Evolutionary conservation across 2,797 vertebrate species (phyloP), one percentile per base, ranked within the genome.

Genomic region (Discoglossus pictus): DNA sequence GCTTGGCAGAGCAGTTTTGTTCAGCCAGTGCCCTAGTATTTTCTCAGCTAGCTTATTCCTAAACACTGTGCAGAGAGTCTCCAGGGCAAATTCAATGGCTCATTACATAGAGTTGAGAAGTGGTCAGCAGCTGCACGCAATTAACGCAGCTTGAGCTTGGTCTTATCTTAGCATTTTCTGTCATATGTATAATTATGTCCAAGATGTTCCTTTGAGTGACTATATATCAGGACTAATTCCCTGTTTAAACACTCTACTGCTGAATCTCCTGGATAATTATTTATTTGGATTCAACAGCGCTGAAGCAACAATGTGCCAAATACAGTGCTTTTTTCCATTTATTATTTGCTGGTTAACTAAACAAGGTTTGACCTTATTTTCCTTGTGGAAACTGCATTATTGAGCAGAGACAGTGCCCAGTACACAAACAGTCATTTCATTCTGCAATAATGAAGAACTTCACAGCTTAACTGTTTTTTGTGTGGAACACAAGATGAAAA

Each of bases 111-210:
- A 50, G 63, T 50, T 47, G 51, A 62, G 67, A 70, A 70, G 60
- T 70, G 67, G 42, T 55, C 59, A 63, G 67, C 67, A 62, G 67
- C 67, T 70, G 67, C 51, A 70, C 35, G 42, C 67, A 47, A 70
- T 70, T 70, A 63, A 21, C 58, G 47, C 63, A 68, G 66, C 40
- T 61, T 61, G 66, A 68, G 50, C 27, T 21, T 46, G 48, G 66
- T 62, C 40, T 62, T 61, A 25, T 13, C 61, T 31, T 59, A 55
- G 50, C 39, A 62, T 47, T 61, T 62, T 69, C 46, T 47, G 52
- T 52, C 39, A 46, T 24, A 60, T 55, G 34, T 55, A 47, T 62
- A 69, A 69, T 54, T 68, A 55, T 54, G 50, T 61, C 65, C 56
- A 68, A 68, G 54, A 67, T 59, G 64, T 58, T 59, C 35, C 54